phyloP scores from a whole-genome alignment of 1,140 invertebrate genomes.

The Aporrectodea caliginosa region DNA sequence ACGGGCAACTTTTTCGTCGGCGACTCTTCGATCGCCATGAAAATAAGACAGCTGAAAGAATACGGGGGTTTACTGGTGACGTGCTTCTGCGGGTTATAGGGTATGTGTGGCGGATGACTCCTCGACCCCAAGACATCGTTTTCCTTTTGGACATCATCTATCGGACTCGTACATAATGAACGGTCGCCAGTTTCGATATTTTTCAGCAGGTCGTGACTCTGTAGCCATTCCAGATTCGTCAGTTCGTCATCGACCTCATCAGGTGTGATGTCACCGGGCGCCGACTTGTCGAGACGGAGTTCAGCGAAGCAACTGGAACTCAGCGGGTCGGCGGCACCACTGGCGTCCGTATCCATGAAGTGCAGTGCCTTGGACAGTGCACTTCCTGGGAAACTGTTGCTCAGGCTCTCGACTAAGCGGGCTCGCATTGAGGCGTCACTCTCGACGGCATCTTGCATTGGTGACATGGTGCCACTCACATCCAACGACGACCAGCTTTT shows the following conservation, averaged over 20 bases:
- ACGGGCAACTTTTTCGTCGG: constrained; percentile 82
- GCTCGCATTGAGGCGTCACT: constrained; percentile 51
- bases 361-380: constrained; percentile 50
- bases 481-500: no score
- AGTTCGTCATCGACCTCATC: constrained; percentile 71
- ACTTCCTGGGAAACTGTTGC: constrained; percentile 52
- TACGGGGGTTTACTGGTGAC: constrained; percentile 74
- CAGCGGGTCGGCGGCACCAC: constrained; percentile 40
- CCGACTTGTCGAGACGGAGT: constrained; percentile 47
- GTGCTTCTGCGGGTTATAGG: constrained; percentile 56
- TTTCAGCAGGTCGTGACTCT: constrained; percentile 80
- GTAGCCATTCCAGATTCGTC: constrained; percentile 79
- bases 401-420: constrained; percentile 50
- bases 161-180: constrained; percentile 5
- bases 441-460: constrained; percentile 38
- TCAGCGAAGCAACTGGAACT: constrained; percentile 53
- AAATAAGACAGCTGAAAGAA: constrained; percentile 91
- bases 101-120: constrained; percentile 47
- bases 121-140: constrained; percentile 1
- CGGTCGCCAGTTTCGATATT: constrained; percentile 29
- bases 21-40: constrained; percentile 94
- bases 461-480: no score
- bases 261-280: constrained; percentile 31
- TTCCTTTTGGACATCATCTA: constrained; percentile 20
- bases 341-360: constrained; percentile 37